phyloP scores from a whole-genome alignment of 1,140 invertebrate species.

The Antheraea mylitta region DNA sequence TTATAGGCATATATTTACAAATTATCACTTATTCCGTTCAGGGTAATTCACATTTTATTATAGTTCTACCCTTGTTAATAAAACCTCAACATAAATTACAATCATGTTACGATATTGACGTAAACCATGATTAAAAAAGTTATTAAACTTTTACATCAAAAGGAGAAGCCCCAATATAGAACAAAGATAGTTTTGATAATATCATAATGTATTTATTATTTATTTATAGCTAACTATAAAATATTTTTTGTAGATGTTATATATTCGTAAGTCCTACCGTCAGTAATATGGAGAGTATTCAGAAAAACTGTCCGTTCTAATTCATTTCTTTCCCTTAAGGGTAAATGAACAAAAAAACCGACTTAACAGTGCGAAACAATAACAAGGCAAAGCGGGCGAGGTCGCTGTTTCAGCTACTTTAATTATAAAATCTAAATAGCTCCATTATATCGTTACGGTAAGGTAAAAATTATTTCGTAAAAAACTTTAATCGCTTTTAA shows the following conservation, averaged over 20 bases:
- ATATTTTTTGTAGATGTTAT: too few relatives aligned
- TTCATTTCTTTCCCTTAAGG: too few relatives aligned
- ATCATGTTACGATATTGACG: constrained; percentile 4
- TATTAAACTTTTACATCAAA: background rate
- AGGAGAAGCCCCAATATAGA: too few relatives aligned
- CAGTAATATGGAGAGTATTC: too few relatives aligned
- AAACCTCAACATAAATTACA: constrained; percentile 19
- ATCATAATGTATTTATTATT: too few relatives aligned
- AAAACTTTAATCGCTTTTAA: constrained; percentile 2
- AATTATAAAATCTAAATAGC: constrained; percentile 2
- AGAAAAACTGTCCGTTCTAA: too few relatives aligned
- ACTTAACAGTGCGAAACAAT: too few relatives aligned
- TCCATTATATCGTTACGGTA: background rate
- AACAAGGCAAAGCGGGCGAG: background rate
- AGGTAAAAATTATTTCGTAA: background rate
- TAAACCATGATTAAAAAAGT: background rate
- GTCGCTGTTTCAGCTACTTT: background rate
- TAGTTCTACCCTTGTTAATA: constrained; percentile 29
- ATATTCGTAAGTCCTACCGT: too few relatives aligned
- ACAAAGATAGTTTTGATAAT: too few relatives aligned
- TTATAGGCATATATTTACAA: constrained; percentile 61
- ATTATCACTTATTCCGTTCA: constrained; percentile 56
- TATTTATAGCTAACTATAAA: too few relatives aligned
- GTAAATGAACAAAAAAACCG: too few relatives aligned
- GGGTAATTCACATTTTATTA: constrained; percentile 33